Evolutionary conservation across 2,797 vertebrate species (phyloP).

Genomic region (Pampus argenteus): DNA sequence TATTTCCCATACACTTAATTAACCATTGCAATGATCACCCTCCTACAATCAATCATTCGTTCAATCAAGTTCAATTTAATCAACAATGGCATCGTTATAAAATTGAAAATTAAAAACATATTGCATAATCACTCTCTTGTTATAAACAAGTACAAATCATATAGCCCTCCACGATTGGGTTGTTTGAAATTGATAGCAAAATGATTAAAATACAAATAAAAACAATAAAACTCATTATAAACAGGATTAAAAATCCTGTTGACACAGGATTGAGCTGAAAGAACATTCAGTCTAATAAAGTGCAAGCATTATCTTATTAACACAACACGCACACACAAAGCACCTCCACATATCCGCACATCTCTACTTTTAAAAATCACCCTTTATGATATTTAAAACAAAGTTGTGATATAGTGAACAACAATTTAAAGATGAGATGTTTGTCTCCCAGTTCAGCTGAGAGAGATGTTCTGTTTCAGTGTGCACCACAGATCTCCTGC

Average conservation of each 20-base stretch:
- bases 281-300: constrained; percentile 39
- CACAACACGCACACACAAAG: constrained; percentile 19
- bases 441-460: background rate
- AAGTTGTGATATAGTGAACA: constrained; percentile 13
- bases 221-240: constrained; percentile 26
- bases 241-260: no score
- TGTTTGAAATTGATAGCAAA: constrained; percentile 3
- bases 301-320: constrained; percentile 39
- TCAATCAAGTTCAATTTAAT: background rate
- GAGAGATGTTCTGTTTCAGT: constrained; percentile 7
- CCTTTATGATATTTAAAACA: constrained; percentile 16
- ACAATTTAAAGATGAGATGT: constrained; percentile 18
- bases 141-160: constrained; percentile 7
- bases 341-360: background rate
- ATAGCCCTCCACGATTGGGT: background rate
- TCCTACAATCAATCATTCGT: constrained; percentile 21
- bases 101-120: constrained; percentile 13
- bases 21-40: no score
- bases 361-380: background rate
- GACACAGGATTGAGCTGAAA: constrained; percentile 18
- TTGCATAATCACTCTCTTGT: constrained; percentile 11
- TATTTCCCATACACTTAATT: constrained; percentile 21
- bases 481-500: constrained; percentile 3
- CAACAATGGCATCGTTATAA: constrained; percentile 29
- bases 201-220: constrained; percentile 12